Evolutionary conservation across 2,888 invertebrate species (phyloP).

Genomic region (Zaprionus lineosus): DNA sequence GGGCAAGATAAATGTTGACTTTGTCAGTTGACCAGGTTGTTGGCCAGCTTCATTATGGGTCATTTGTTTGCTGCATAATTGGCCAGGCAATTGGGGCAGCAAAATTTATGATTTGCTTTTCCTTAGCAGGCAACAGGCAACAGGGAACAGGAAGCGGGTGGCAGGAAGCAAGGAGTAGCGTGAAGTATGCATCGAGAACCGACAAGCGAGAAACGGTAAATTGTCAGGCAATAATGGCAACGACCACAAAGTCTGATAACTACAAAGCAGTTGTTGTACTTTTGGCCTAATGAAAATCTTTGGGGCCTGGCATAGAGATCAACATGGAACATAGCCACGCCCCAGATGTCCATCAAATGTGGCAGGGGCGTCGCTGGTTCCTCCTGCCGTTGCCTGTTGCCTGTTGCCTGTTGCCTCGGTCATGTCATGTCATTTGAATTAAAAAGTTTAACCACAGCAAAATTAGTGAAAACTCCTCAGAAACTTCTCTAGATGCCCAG

Average conservation of each 20-base stretch:
- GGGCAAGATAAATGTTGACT: constrained; percentile 72
- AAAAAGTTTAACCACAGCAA: constrained; percentile 65
- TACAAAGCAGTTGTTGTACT: constrained; percentile 41
- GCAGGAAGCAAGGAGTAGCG: too few relatives aligned
- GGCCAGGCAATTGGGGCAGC: constrained; percentile 68
- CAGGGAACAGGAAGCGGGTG: too few relatives aligned
- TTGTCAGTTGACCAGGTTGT: constrained; percentile 59
- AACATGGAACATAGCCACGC: constrained; percentile 55
- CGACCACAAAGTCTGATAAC: constrained; percentile 23
- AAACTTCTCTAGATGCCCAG: too few relatives aligned
- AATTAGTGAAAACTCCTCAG: constrained; percentile 44
- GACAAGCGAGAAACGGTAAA: constrained; percentile 53
- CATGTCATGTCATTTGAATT: constrained; percentile 74
- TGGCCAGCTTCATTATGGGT: constrained; percentile 71
- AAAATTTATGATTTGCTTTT: constrained; percentile 67
- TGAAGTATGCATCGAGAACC: too few relatives aligned
- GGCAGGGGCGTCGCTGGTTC: constrained; percentile 56
- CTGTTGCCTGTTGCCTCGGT: constrained; percentile 12
- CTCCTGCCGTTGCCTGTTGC: constrained; percentile 26
- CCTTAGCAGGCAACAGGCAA: too few relatives aligned
- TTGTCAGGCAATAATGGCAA: constrained; percentile 14
- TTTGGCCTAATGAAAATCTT: constrained; percentile 59
- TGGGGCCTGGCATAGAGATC: constrained; percentile 59
- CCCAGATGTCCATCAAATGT: constrained; percentile 62
- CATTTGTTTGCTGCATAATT: constrained; percentile 77